Base-by-base conservation (phyloP, 2,113 vertebrate genomes). In the Misgurnus anguillicaudatus region DNA sequence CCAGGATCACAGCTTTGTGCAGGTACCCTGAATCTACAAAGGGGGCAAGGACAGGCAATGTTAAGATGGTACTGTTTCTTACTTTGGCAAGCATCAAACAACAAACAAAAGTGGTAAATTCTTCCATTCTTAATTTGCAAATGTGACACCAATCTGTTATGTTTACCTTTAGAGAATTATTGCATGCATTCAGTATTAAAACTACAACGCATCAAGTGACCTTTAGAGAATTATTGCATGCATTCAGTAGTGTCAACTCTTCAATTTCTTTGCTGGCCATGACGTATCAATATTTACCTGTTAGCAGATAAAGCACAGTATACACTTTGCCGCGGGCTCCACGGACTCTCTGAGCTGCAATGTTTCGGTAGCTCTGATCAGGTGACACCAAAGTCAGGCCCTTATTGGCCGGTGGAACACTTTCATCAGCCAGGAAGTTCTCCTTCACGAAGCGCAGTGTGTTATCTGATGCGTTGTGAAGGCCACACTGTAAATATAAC, bases 1-100 rank as follows among this genome's bases (percentile, higher is more conserved):
- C 90, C 77, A 94, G 82, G 80, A 96, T 91, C 57, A 98, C 95
- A 0, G 90, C 91, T 88, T 98, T 98, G 86, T 99, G 97, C 70
- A 99, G 90, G 91, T 92, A 96, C 45, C 97, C 97, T 0, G 86
- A 83, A 58, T 92, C 93, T 94, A 87, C 13, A 19, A 36, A 84
- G 17, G 69, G 47, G 4, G 41, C 62, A 19, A 51, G 36, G 5
- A 17, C 19, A 3, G 24, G 42, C 66, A 42, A 5, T 24, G 3
- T 24, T 0, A 55, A 3, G 7, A 41, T 21, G n/a, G 16, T 58
- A 65, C 5, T 11, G n/a, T 31, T 31, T 31, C 24, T 31, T 1
- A 31, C 24, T 31, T 31, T 31, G 24, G 24, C 24, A 31, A 31
- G 24, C 24, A 31, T 31, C 3, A 31, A 31, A 31, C 24, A 31